phyloP scores from a whole-genome alignment of 2,113 vertebrate genomes.

The Ciconia boyciana region DNA sequence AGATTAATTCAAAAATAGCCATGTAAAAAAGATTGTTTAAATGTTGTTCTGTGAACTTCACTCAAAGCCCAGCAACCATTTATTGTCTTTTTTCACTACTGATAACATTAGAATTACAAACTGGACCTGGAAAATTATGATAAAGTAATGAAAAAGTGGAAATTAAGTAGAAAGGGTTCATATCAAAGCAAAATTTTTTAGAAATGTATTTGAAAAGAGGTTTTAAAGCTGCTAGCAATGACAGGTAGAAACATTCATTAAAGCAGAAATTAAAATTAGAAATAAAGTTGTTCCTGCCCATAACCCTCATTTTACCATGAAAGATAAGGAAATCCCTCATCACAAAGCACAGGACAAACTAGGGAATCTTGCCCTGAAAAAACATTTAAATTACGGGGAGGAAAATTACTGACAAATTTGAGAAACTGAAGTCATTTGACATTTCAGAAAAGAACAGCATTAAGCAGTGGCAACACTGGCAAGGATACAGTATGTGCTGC shows the following conservation, averaged over 20 bases:
- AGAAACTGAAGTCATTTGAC: neutral
- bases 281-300: neutral
- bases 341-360: neutral
- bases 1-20: neutral
- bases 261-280: neutral
- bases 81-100: neutral
- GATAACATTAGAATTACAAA: neutral
- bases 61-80: neutral
- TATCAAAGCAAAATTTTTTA: neutral
- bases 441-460: neutral
- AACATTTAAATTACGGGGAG: neutral
- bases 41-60: neutral
- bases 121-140: neutral
- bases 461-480: neutral
- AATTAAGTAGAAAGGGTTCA: neutral
- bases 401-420: neutral
- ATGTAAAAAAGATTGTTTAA: neutral
- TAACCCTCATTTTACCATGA: neutral
- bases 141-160: neutral
- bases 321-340: neutral
- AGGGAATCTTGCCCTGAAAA: neutral
- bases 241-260: neutral
- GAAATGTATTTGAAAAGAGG: neutral
- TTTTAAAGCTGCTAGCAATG: neutral
- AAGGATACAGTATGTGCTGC: neutral